These are phyloP conservation scores for Elymnias hypermnestra DNA, from an alignment of 1,140 invertebrate species.

Conservation along the genomic window DNA sequence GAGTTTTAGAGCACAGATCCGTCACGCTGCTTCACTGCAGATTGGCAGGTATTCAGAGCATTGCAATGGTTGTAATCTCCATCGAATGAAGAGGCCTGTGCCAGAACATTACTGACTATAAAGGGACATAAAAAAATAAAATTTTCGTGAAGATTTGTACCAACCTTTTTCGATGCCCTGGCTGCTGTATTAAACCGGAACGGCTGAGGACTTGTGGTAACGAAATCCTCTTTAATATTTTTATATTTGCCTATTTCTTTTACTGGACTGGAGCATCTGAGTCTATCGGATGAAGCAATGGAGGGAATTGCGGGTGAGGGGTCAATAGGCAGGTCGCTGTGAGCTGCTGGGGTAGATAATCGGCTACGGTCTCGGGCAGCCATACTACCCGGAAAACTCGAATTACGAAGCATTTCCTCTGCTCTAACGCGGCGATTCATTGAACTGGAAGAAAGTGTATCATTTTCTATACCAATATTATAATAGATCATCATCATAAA, in stretches of 20 bases:
- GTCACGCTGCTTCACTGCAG: too few species aligned
- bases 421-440: slow-evolving; percentile 82
- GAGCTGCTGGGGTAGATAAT: slow-evolving; percentile 53
- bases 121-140: too few species aligned
- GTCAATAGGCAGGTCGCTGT: slow-evolving; percentile 56
- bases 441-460: slow-evolving; percentile 45
- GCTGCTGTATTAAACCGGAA: slow-evolving; percentile 71
- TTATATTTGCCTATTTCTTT: slow-evolving; percentile 42
- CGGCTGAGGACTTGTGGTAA: slow-evolving; percentile 74
- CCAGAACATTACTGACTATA: too few species aligned
- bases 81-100: too few species aligned
- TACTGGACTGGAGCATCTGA: slow-evolving; percentile 39
- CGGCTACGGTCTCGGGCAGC: slow-evolving; percentile 77
- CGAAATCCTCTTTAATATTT: slow-evolving; percentile 59
- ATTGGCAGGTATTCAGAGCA: too few species aligned
- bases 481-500: too few species aligned
- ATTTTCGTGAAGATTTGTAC: too few species aligned
- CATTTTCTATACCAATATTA: too few species aligned
- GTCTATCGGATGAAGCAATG: slow-evolving; percentile 42
- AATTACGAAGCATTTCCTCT: slow-evolving; percentile 80
- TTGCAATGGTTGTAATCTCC: too few species aligned
- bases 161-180: slow-evolving; percentile 61
- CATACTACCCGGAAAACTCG: slow-evolving; percentile 83
- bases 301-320: slow-evolving; percentile 55
- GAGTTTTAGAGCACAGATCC: too few species aligned